Percentiles rank a stretch among this genome's conserved stretches.
These are phyloP conservation scores for Andinoacara biseriatus DNA, from an alignment of 2,113 vertebrate species.

Conservation along the genomic window DNA sequence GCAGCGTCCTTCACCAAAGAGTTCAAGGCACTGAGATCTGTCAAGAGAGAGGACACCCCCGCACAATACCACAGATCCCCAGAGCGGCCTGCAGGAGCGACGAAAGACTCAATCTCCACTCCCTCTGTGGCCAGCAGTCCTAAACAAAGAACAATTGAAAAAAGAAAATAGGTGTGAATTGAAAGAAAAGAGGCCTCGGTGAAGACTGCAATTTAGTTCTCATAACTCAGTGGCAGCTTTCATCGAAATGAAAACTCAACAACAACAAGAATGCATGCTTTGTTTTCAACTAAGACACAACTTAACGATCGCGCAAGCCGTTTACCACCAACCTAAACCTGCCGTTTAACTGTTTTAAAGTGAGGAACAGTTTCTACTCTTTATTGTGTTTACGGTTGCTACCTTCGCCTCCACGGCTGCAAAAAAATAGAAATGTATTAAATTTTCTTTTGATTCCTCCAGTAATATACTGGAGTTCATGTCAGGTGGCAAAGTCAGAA, in stretches of 20 bases:
- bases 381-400: not conserved
- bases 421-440: not conserved
- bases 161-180: slow-evolving; percentile 17
- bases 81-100: slow-evolving; percentile 71
- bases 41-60: slow-evolving; percentile 81
- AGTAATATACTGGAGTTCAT: too few relatives aligned
- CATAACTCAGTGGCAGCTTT: not conserved
- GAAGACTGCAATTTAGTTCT: slow-evolving; percentile 10
- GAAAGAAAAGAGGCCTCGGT: not conserved
- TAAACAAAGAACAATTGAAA: slow-evolving; percentile 60
- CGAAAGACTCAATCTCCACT: slow-evolving; percentile 86
- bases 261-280: not conserved
- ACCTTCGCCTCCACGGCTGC: not conserved
- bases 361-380: not conserved
- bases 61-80: slow-evolving; percentile 86
- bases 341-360: not conserved
- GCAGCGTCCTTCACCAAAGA: slow-evolving; percentile 78
- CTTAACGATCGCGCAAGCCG: not conserved
- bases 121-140: slow-evolving; percentile 82
- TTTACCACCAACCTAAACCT: not conserved
- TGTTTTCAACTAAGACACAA: not conserved
- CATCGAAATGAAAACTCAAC: not conserved
- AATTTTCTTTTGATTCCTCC: too few relatives aligned
- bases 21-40: slow-evolving; percentile 80
- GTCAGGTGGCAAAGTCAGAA: not conserved